Base-by-base conservation (phyloP, 2,888 invertebrate genomes). In the Argynnis bischoffii region DNA sequence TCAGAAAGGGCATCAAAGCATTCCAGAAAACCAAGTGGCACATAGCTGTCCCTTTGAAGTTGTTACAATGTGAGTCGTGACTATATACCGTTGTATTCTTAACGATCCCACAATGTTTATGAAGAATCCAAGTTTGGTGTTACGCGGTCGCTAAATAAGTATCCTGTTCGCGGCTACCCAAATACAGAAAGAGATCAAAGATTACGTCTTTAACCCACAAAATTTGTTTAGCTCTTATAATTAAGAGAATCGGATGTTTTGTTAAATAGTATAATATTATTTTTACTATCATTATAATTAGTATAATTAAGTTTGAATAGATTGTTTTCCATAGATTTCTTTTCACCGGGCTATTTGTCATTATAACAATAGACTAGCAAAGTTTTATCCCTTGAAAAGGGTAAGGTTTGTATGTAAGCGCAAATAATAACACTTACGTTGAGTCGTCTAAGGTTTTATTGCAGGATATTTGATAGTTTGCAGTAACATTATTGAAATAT, bases 11-110 rank as follows among this genome's bases (percentile, higher is more conserved):
- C 61, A 18, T 61, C 51, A 61, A 53, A 61, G 61, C 51, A 59
- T 61, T 16, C 53, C 48, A 54, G 53, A 41, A 61, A 8, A 16
- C 35, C 60, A 55, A 66, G 48, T 66, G 48, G 70, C 41, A 55
- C 53, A 46, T 54, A 64, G n/a, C 47, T 48, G 74, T 75, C 73
- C 76, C 79, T 85, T 82, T 85, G 83, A 84, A 78, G 84, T 85
- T 84, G 80, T 76, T 67, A 87, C 85, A 86, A 87, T 85, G 78
- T 82, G 69, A 71, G 75, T 81, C 82, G 85, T 84, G 86, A 82
- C 80, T 77, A 72, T 67, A 70, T 74, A 74, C 75, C 69, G 71
- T 74, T 71, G 75, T 78, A 74, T 71, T 71, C 67, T 80, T 77
- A 75, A 72, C 76, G 74, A 76, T 68, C 71, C 66, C 69, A 65